Percentiles rank a stretch among this genome's conserved stretches.
phyloP scores from a whole-genome alignment of 1,140 invertebrate species.

The Ptiloglossa arizonensis region DNA sequence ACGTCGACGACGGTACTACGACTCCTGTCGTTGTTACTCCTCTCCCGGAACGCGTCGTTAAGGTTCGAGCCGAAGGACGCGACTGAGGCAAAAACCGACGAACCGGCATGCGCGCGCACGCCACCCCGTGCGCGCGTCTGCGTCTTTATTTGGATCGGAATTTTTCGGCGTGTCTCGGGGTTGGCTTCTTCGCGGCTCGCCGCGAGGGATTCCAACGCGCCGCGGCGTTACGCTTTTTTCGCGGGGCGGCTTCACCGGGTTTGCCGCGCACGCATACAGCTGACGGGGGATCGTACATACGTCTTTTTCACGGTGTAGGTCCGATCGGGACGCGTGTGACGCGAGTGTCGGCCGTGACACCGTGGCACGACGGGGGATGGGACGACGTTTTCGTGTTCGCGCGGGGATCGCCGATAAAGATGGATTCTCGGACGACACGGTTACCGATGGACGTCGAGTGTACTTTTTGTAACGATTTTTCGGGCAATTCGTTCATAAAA shows the following conservation, averaged over 20 bases:
- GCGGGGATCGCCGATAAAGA: too few species aligned
- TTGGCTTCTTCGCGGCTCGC: neutral
- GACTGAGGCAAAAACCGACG: neutral
- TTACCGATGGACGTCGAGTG: too few species aligned
- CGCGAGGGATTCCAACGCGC: neutral
- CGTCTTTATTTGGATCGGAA: slow-evolving; percentile 14
- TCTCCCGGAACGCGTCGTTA: neutral
- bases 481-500: too few species aligned
- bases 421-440: too few species aligned
- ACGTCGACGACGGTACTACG: too few species aligned
- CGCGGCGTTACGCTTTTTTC: neutral
- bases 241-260: too few species aligned
- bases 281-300: neutral
- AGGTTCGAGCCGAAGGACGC: slow-evolving; percentile 6
- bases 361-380: too few species aligned
- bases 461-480: too few species aligned
- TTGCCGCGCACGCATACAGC: too few species aligned
- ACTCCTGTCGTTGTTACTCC: neutral
- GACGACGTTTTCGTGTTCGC: too few species aligned
- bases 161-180: neutral
- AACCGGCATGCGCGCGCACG: neutral
- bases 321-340: too few species aligned
- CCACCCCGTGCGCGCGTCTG: neutral
- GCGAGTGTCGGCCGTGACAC: too few species aligned
- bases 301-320: neutral